phyloP scores from a whole-genome alignment of 2,113 vertebrate genomes.

The Hippolais icterina region DNA sequence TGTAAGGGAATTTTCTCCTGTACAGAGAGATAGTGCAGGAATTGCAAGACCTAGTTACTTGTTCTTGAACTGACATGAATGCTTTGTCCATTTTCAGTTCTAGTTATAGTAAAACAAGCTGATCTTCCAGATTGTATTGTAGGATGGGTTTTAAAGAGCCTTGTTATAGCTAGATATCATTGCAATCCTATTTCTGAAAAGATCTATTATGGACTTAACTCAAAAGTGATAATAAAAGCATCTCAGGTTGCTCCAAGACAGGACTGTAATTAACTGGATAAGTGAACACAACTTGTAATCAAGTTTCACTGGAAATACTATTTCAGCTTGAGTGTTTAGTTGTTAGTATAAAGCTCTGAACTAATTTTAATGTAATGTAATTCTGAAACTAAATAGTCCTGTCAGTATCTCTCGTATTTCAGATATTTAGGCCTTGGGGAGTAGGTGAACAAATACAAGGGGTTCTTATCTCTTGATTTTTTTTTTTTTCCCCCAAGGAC shows the following conservation, averaged over 20 bases:
- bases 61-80: neutral
- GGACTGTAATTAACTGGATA: conserved; percentile 22
- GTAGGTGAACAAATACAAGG: neutral
- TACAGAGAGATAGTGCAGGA: neutral
- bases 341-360: neutral
- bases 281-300: neutral
- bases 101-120: conserved; percentile 24
- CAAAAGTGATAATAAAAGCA: conserved; percentile 5
- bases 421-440: neutral
- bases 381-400: neutral
- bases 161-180: neutral
- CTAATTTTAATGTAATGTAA: neutral
- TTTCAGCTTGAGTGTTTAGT: neutral
- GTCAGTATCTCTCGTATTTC: neutral
- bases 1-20: neutral
- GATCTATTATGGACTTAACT: conserved; percentile 4
- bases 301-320: conserved; percentile 27
- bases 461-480: neutral
- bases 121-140: conserved; percentile 3
- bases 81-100: conserved; percentile 14
- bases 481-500: neutral
- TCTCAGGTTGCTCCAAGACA: conserved; percentile 1
- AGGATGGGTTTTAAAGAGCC: conserved; percentile 26
- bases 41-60: neutral
- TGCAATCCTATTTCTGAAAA: conserved; percentile 3